phyloP scores from a whole-genome alignment of 2,797 vertebrate genomes.

The Eremophila alpestris region DNA sequence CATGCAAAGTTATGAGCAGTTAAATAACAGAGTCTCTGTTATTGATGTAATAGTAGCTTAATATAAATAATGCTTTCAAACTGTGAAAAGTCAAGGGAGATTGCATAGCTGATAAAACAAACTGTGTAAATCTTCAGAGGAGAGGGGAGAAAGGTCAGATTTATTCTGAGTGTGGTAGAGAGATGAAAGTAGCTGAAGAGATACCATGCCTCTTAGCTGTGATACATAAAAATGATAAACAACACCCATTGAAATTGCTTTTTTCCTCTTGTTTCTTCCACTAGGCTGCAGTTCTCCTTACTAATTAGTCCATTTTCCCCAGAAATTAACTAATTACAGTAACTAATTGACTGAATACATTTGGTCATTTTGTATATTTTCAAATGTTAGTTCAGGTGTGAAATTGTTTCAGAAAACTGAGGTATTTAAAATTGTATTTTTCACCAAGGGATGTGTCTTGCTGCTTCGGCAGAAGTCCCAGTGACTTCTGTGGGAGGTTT shows the following conservation, averaged over 20 bases:
- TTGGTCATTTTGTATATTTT: slow-evolving; percentile 1
- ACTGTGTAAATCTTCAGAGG: neutral
- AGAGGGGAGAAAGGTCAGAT: neutral
- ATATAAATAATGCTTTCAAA: neutral
- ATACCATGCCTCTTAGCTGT: neutral
- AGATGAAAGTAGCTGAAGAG: neutral
- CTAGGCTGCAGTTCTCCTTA: neutral
- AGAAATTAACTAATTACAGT: neutral
- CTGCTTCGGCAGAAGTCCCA: neutral
- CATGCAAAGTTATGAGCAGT: neutral
- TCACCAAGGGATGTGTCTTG: neutral
- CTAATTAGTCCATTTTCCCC: neutral
- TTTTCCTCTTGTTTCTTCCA: neutral
- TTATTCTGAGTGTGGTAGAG: neutral
- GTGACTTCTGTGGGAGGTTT: slow-evolving; percentile 3
- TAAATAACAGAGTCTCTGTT: neutral
- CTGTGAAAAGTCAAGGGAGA: neutral
- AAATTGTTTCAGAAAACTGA: slow-evolving; percentile 9
- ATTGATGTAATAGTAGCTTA: neutral
- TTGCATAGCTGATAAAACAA: neutral
- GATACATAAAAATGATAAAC: neutral
- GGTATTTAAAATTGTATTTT: neutral
- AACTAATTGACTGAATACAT: neutral
- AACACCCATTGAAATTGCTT: neutral
- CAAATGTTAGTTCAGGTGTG: neutral